Evolutionary conservation across 2,113 vertebrate genomes (phyloP), one percentile per base, ranked within the genome.

Genomic region (Nerophis ophidion): DNA sequence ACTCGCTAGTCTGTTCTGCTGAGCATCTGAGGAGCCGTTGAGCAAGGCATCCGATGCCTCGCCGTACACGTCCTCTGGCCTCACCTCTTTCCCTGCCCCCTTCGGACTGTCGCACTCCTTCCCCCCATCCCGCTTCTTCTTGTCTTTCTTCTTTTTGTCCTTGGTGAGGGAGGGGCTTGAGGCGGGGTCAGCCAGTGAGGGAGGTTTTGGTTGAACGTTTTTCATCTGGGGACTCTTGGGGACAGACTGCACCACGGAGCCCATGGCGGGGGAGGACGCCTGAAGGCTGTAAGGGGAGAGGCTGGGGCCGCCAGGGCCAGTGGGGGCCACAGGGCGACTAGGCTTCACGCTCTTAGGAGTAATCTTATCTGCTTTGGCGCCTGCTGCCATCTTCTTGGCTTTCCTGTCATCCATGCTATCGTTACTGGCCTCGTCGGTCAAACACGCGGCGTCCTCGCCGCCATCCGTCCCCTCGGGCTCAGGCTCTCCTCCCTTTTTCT

Each of bases 71-170:
- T 93, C 96, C 76, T 97, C 94, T 0, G 83, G 72, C 72, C 93
- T 86, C 48, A 89, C 91, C 0, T 76, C 87, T 81, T 94, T 95
- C 12, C 91, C 86, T 0, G 81, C 36, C 81, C 75, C 90, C 74
- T 95, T 91, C 4, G 94, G 93, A 63, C 91, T 96, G 83, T 95
- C 95, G 0, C 84, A 90, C 42, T 98, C 96, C 81, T 94, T 96
- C 0, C 54, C 71, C 0, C 83, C 73, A 48, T 94, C 90, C 67
- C 95, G 92, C 86, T 96, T 97, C 82, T 97, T 98, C 86, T 97
- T 98, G 71, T 98, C 95, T 57, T 93, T 98, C 85, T 97, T 98
- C 75, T 98, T 98, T 84, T 98, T 98, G 79, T 98, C 96, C 88
- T 98, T 96, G 10, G 89, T 89, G 57, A 92, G 85, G 19, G 92